These are phyloP conservation scores for Calvadosia cruxmelitensis DNA, from an alignment of 30 jellyfish, hydroid and myxozoan genomes.

Conservation along the genomic window DNA sequence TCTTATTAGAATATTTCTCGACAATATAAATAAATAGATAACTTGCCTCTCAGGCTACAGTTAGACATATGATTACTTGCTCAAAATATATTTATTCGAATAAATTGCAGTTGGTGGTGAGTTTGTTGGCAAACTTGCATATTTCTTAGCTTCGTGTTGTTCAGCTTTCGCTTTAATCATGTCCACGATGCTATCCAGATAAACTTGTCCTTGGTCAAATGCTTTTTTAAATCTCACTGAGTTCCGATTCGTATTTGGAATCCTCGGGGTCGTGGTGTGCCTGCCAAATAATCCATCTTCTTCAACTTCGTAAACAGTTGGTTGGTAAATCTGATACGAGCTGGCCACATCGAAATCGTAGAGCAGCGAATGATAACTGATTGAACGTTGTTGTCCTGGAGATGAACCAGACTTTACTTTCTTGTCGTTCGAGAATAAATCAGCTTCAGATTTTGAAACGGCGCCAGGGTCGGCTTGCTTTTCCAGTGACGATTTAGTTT, in stretches of 20 bases:
- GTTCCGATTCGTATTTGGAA: neutral
- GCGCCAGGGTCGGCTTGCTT: too few relatives aligned
- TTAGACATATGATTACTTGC: too few relatives aligned
- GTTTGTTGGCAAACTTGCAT: neutral
- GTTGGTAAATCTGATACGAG: conserved; percentile 73
- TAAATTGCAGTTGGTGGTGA: neutral
- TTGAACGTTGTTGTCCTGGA: conserved; percentile 22
- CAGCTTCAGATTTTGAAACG: neutral
- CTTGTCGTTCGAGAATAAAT: neutral
- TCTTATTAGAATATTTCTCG: too few relatives aligned
- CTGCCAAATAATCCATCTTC: conserved; percentile 18
- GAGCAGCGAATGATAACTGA: conserved; percentile 66
- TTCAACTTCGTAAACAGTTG: conserved; percentile 78
- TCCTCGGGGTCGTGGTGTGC: neutral
- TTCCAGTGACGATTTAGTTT: too few relatives aligned
- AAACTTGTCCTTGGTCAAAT: neutral
- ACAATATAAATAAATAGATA: too few relatives aligned
- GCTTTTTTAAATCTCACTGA: neutral
- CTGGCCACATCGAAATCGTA: conserved; percentile 79
- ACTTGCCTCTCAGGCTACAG: too few relatives aligned
- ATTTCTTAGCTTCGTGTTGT: neutral
- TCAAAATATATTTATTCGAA: too few relatives aligned
- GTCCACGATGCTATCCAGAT: neutral
- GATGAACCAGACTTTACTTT: neutral
- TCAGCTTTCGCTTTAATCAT: neutral